Base-by-base conservation (phyloP, 2,888 invertebrate species). In the Cremastinae sp. region DNA sequence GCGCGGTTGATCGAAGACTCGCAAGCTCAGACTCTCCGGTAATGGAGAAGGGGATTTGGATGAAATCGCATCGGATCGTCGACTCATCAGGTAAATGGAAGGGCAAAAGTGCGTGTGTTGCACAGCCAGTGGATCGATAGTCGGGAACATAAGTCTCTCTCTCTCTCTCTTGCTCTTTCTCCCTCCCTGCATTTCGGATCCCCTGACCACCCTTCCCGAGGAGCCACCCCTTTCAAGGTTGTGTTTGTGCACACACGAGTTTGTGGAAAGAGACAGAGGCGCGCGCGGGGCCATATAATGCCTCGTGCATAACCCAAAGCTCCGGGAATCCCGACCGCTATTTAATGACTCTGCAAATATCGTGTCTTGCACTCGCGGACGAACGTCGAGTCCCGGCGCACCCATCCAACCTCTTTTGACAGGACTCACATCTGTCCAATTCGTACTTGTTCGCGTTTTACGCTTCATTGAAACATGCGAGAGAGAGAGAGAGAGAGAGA, bases 281-380 rank as follows among this genome's bases (percentile, higher is more conserved):
- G 16, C 28, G 45, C 22, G 16, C 22, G 18, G 20, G 41, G 51
- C 47, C 47, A 36, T 58, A 64, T 62, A 71, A 62, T 62, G 62
- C 61, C 28, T 28, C 28, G 45, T 66, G 58, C 53, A 75, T 62
- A 62, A 71, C 75, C 74, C 68, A 58, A 74, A 78, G 79, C 81
- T 78, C 80, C 71, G 82, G 81, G 83, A 84, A 85, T 85, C 83
- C 84, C 83, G 82, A 83, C 81, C 83, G 81, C 83, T 83, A 84
- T 86, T 84, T 86, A 86, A 86, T 87, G 85, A 86, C 84, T 84
- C 83, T 79, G 84, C 84, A 86, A 87, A 87, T 86, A 85, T 81
- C 83, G 82, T 84, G 83, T 81, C 78, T 71, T 75, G 75, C 75
- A 65, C 28, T 28, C 28, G 28, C 71, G 47, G 54, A n/a, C 71